Evolutionary conservation across 2,888 invertebrate genomes (phyloP).

Genomic region (Drosophila yooni): DNA sequence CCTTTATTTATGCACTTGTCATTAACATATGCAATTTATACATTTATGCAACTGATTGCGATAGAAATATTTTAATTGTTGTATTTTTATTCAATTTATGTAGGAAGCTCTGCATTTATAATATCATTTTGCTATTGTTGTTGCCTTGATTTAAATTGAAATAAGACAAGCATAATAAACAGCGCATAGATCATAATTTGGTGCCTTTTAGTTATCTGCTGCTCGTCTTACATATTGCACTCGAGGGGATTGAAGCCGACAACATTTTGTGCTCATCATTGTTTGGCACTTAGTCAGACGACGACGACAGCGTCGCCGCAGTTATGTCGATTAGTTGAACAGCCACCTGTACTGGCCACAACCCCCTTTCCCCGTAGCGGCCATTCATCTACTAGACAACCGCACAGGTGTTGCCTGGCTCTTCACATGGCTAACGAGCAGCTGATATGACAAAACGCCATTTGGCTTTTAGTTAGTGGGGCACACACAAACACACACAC

Average conservation of each 20-base stretch:
- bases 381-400: neutral
- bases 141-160: neutral
- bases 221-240: constrained; percentile 26
- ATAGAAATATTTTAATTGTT: neutral
- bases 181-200: constrained; percentile 1
- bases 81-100: neutral
- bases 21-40: neutral
- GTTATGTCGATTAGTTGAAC: constrained; percentile 68
- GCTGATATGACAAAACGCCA: constrained; percentile 76
- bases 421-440: constrained; percentile 68
- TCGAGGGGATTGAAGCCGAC: constrained; percentile 26
- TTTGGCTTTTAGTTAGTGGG: constrained; percentile 70
- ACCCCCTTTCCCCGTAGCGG: constrained; percentile 1
- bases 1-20: neutral
- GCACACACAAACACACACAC: constrained; percentile 28
- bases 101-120: neutral
- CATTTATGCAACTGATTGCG: neutral
- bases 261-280: constrained; percentile 67
- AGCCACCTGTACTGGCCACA: constrained; percentile 20
- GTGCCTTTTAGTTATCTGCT: neutral
- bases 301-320: constrained; percentile 46
- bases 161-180: neutral
- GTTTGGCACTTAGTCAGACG: constrained; percentile 74
- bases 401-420: constrained; percentile 24
- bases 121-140: neutral